Evolutionary conservation across 2,797 vertebrate species (phyloP).

Genomic region (Crenichthys baileyi): DNA sequence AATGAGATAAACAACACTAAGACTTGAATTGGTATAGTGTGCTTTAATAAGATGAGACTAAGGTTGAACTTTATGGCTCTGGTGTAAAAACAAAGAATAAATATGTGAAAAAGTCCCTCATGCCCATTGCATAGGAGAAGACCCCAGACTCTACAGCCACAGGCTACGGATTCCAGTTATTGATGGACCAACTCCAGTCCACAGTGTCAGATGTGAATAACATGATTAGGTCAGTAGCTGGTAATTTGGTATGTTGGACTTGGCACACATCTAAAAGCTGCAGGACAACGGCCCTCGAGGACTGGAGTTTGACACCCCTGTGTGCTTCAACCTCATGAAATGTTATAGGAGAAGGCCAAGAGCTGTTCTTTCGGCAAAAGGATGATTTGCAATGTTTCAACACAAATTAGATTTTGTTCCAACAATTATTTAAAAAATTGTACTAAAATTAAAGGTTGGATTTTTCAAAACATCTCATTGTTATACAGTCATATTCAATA

Average conservation of each 20-base stretch:
- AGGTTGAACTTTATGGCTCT: not conserved
- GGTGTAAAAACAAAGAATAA: not conserved
- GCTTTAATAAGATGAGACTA: not conserved
- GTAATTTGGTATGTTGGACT: too few relatives aligned
- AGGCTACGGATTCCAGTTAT: too few relatives aligned
- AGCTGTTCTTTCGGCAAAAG: not conserved
- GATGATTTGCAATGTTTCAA: not conserved
- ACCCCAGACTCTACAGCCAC: not conserved
- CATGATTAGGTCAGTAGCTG: too few relatives aligned
- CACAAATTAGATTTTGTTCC: not conserved
- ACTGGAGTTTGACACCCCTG: not conserved
- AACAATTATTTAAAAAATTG: too few relatives aligned
- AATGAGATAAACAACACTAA: not conserved
- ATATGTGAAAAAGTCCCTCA: not conserved
- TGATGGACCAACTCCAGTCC: too few relatives aligned
- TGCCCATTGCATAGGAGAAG: not conserved
- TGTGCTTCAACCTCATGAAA: not conserved
- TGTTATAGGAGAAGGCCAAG: not conserved
- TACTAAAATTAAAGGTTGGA: too few relatives aligned
- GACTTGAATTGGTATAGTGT: not conserved
- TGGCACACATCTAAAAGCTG: too few relatives aligned
- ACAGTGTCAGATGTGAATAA: too few relatives aligned
- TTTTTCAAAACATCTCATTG: too few relatives aligned
- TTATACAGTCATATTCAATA: too few relatives aligned
- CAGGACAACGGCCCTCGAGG: too few relatives aligned